These are phyloP conservation scores for Troglohyphantes excavatus DNA, from an alignment of 2,888 invertebrate genomes.

Conservation along the genomic window DNA sequence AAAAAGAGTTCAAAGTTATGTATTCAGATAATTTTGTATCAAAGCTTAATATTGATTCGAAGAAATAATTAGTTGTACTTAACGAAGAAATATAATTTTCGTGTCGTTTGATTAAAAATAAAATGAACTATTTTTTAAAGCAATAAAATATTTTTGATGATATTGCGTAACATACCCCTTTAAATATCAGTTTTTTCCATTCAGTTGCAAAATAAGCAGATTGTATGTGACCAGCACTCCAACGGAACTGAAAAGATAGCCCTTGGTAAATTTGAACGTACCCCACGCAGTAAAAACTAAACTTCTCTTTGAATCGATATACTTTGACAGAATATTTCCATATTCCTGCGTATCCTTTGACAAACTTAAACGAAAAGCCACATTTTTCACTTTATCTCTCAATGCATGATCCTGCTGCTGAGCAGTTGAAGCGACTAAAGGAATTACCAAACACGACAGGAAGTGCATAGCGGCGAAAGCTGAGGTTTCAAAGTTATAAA, in stretches of 20 bases:
- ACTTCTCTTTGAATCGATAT: neutral
- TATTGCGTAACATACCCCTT: too few species aligned
- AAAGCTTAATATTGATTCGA: too few species aligned
- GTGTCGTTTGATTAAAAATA: too few species aligned
- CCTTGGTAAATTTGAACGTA: neutral
- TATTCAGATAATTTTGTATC: too few species aligned
- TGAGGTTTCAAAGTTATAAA: neutral
- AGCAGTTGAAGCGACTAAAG: neutral
- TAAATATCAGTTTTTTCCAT: too few species aligned
- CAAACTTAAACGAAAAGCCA: neutral
- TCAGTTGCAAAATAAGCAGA: neutral
- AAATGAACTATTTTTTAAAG: too few species aligned
- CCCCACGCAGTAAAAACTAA: slow-evolving; percentile 6
- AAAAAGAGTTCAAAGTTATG: too few species aligned
- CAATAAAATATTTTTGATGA: too few species aligned
- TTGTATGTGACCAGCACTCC: slow-evolving; percentile 8
- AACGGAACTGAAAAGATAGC: neutral
- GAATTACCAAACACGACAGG: neutral
- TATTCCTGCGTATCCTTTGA: neutral
- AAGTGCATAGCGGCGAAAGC: neutral
- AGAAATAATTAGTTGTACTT: too few species aligned
- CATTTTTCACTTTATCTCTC: neutral
- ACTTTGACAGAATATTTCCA: neutral
- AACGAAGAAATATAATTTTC: too few species aligned
- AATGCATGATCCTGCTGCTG: neutral